These are phyloP conservation scores for Crocodylus rhombifer DNA, from an alignment of 2,797 vertebrate species.

Conservation along the genomic window DNA sequence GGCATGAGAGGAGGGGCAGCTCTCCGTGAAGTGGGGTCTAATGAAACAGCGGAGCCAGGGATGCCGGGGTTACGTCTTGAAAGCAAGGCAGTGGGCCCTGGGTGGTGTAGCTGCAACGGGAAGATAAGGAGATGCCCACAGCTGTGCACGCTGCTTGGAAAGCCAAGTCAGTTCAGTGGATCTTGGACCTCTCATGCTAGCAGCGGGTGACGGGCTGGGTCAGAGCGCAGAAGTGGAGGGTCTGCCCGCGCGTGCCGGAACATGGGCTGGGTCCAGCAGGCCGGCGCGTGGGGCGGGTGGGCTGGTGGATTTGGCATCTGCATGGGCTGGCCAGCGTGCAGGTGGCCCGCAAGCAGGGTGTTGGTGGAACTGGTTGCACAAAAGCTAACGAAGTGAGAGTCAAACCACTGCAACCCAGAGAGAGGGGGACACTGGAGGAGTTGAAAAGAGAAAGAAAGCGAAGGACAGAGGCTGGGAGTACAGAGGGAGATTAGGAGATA, in stretches of 20 bases:
- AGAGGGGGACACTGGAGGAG: conserved; percentile 62
- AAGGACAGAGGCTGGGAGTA: conserved; percentile 70
- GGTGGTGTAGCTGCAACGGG: not conserved
- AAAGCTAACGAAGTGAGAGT: conserved; percentile 32
- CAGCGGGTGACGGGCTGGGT: not conserved
- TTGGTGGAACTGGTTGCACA: rapidly evolving
- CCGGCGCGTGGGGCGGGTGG: not conserved
- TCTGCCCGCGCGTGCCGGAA: not conserved
- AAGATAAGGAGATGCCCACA: not conserved
- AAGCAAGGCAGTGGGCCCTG: not conserved
- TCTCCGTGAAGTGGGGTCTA: not conserved
- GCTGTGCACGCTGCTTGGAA: not conserved
- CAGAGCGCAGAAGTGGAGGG: too few relatives aligned
- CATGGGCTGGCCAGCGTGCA: not conserved
- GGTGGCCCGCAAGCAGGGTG: not conserved
- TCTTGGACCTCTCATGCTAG: not conserved
- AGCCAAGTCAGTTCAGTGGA: not conserved
- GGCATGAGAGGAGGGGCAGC: not conserved
- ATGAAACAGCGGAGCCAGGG: not conserved
- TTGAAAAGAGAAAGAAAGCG: conserved; percentile 60
- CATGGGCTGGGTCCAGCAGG: not conserved
- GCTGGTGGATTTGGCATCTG: not conserved
- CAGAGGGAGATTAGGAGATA: conserved; percentile 68
- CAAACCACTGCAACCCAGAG: conserved; percentile 68
- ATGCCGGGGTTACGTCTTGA: not conserved